phyloP scores from a whole-genome alignment of 2,113 vertebrate genomes.

The Brienomyrus longianalis region DNA sequence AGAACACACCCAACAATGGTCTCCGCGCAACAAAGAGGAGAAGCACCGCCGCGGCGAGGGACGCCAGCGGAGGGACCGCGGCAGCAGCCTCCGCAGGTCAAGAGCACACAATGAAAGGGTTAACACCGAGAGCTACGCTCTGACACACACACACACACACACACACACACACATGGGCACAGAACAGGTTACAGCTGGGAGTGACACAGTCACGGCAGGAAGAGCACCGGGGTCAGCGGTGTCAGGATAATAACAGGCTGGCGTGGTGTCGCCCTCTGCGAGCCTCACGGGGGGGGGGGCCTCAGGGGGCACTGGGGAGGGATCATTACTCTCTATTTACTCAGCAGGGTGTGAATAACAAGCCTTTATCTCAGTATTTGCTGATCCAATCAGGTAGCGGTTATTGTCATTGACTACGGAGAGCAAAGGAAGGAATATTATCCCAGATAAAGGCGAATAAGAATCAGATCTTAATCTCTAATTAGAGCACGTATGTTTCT shows the following conservation, averaged over 20 bases:
- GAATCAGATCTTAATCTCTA: neutral
- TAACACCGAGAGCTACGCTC: neutral
- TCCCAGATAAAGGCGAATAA: slow-evolving; percentile 19
- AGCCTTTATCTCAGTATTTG: slow-evolving; percentile 29
- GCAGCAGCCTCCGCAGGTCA: neutral
- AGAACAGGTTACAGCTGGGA: slow-evolving; percentile 1
- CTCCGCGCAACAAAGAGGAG: neutral
- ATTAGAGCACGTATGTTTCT: neutral
- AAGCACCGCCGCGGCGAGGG: neutral
- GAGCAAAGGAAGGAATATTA: slow-evolving; percentile 20
- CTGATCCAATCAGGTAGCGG: slow-evolving; percentile 30
- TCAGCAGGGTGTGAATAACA: slow-evolving; percentile 31
- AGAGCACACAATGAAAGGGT: slow-evolving; percentile 3
- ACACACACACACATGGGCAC: neutral
- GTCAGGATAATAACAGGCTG: slow-evolving; percentile 1
- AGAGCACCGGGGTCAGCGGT: neutral
- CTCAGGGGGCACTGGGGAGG: slow-evolving; percentile 8
- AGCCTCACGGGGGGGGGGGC: slow-evolving; percentile 12
- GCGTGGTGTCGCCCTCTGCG: neutral
- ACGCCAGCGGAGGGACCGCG: neutral
- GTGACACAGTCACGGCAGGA: slow-evolving; percentile 4
- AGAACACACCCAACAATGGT: neutral
- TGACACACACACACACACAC: neutral
- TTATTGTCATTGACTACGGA: slow-evolving; percentile 22
- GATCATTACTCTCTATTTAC: slow-evolving; percentile 31